Conservation (phyloP, 2,888 invertebrate genomes). For the Volucella inflata region DNA sequence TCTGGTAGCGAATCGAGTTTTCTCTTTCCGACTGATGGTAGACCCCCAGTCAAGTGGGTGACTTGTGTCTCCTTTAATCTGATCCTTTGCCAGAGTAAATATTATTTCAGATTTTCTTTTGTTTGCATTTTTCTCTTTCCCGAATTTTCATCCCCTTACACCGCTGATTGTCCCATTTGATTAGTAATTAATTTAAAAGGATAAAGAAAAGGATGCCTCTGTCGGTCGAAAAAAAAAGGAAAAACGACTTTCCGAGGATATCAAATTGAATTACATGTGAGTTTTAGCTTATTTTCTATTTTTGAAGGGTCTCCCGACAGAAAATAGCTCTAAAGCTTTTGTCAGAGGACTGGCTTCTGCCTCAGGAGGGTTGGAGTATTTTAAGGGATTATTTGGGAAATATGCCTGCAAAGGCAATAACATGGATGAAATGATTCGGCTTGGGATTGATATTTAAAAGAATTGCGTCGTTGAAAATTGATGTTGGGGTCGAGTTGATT, state of each 20-base stretch:
- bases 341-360: neutral
- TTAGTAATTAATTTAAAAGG: constrained; percentile 67
- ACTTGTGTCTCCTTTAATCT: constrained; percentile 23
- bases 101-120: constrained; percentile 52
- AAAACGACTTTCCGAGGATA: constrained; percentile 23
- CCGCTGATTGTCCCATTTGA: neutral
- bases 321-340: constrained; percentile 13
- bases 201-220: constrained; percentile 32
- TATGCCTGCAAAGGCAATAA: too few relatives aligned
- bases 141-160: neutral
- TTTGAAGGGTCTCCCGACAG: neutral
- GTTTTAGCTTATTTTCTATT: neutral
- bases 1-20: neutral
- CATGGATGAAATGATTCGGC: too few relatives aligned
- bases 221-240: neutral
- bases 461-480: too few relatives aligned
- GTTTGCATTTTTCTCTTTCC: constrained; percentile 27
- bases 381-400: neutral
- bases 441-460: too few relatives aligned
- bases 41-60: neutral
- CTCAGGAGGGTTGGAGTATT: neutral
- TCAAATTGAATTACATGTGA: constrained; percentile 18
- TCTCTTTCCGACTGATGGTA: neutral
- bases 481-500: too few relatives aligned
- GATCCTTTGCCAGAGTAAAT: constrained; percentile 56